Evolutionary conservation across 2,888 invertebrate species (phyloP).

Genomic region (Plebejus argus): DNA sequence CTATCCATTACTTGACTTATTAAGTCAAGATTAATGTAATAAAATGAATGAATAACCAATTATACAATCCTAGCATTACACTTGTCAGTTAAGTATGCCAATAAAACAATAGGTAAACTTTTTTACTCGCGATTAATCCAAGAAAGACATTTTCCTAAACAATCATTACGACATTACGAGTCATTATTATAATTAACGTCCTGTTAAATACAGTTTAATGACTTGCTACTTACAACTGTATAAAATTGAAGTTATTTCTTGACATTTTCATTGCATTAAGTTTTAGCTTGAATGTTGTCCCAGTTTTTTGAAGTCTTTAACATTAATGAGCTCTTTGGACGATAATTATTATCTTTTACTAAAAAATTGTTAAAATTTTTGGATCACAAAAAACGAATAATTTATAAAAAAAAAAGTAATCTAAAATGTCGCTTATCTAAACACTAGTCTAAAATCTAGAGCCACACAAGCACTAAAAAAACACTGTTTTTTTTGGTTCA

Average conservation of each 20-base stretch:
- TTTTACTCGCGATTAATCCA: slow-evolving; percentile 8
- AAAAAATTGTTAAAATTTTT: too few species aligned
- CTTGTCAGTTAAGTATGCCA: background rate
- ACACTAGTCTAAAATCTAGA: too few species aligned
- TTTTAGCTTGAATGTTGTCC: too few species aligned
- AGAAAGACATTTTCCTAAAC: slow-evolving; percentile 27
- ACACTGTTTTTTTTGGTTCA: background rate
- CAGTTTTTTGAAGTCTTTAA: too few species aligned
- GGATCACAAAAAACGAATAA: too few species aligned
- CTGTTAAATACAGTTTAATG: slow-evolving; percentile 33
- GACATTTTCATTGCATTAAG: background rate
- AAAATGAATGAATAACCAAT: background rate
- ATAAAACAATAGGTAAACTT: slow-evolving; percentile 13
- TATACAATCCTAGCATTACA: slow-evolving; percentile 8
- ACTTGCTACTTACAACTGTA: background rate
- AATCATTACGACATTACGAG: slow-evolving; percentile 22
- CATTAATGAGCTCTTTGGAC: too few species aligned
- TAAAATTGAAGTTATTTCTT: background rate
- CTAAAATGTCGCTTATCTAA: too few species aligned
- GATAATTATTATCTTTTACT: too few species aligned
- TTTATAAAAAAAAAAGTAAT: too few species aligned
- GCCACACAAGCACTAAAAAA: too few species aligned
- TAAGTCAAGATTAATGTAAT: background rate
- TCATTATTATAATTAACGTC: slow-evolving; percentile 29
- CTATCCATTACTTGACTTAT: background rate